Conservation (phyloP, 2,888 invertebrate genomes). For the Amblyjoppa proteus region DNA sequence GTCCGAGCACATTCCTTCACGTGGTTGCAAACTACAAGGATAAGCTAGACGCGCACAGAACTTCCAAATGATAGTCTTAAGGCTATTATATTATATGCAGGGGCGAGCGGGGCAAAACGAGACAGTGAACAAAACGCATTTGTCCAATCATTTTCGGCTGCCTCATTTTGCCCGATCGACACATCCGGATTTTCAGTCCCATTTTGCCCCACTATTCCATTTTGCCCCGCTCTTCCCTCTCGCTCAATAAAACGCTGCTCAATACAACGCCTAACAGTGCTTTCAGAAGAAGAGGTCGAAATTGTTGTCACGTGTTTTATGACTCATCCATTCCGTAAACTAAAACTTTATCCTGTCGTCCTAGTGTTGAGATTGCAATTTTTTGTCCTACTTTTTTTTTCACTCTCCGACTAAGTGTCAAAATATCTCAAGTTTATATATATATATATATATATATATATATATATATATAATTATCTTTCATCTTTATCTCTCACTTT, state of each 20-base stretch:
- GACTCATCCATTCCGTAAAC: background rate
- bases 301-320: background rate
- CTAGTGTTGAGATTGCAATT: constrained; percentile 14
- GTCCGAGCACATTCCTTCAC: background rate
- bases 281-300: background rate
- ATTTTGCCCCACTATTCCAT: too few species aligned
- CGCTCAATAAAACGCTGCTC: too few species aligned
- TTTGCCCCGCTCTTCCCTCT: too few species aligned
- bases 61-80: constrained; percentile 23
- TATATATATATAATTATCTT: constrained; percentile 36
- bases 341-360: background rate
- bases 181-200: too few species aligned
- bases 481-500: constrained; percentile 1
- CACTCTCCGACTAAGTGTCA: constrained; percentile 29
- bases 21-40: background rate
- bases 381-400: constrained; percentile 22
- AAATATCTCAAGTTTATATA: constrained; percentile 28
- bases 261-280: background rate
- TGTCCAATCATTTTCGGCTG: too few species aligned
- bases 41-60: constrained; percentile 11
- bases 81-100: background rate
- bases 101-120: background rate
- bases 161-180: too few species aligned
- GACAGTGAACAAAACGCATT: too few species aligned
- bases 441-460: constrained; percentile 36